Base-by-base conservation (phyloP, 1,140 invertebrate species). In the Solenopsis invicta region DNA sequence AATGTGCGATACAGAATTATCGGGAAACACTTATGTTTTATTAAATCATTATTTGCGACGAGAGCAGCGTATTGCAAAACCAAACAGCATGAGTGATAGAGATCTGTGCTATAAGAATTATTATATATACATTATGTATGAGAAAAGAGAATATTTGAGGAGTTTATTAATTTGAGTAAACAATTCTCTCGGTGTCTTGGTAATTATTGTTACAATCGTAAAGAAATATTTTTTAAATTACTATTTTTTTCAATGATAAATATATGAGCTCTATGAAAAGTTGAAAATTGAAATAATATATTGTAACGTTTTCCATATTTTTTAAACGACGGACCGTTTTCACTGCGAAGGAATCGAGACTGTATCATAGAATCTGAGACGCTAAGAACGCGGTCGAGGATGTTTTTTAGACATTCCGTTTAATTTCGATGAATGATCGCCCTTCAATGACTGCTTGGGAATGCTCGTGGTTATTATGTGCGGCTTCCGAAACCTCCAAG, bases 11-110 rank as follows among this genome's bases (percentile, higher is more conserved):
- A 74, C 24, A 34, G 13, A 71, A 24, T 72, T 82, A 82, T 61
- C 54, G 37, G 12, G 24, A 74, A 59, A 74, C 54, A 24, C 16
- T 69, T 24, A 45, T 84, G 29, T 61, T 61, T 82, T 75, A 82
- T 82, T 72, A 74, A 75, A 75, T 62, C 54, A 54, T 84, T 75
- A 84, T 84, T 75, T 75, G n/a, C 69, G n/a, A 62, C 37, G 52
- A 48, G 29, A 48, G 10, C 13, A 13, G 18, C 24, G 18, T n/a
- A 37, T 78, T 78, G 34, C 34, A 24, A 80, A 41, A n/a, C 2
- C 8, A 21, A 37, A 41, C 10, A 69, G 21, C n/a, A n/a, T 21
- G 61, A 71, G 4, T 37, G 64, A 56, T 48, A 41, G 13, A 45
- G 21, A 81, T 81, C 50, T 71, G 16, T 45, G 34, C 10, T 5